A percentile compares a stretch with the other conserved stretches of the same genome.
phyloP scores from a whole-genome alignment of 2,797 vertebrate species.

The Myiotriccus ornatus region DNA sequence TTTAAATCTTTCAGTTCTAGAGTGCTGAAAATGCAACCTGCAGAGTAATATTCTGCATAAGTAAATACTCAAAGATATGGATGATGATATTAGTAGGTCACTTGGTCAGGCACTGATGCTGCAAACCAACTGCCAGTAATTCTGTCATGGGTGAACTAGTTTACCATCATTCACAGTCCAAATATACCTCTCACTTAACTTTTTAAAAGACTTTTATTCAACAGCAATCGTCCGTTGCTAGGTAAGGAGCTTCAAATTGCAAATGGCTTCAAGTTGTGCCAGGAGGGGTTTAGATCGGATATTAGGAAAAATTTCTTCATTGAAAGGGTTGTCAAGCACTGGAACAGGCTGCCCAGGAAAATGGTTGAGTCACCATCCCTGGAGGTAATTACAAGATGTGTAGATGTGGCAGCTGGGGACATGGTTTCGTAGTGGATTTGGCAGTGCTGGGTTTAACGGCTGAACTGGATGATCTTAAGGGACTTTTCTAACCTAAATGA shows the following conservation, averaged over 20 bases:
- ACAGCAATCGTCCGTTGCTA: neutral
- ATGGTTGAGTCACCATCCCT: neutral
- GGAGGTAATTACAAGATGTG: neutral
- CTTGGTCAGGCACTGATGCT: neutral
- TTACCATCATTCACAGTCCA: neutral
- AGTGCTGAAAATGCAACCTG: neutral
- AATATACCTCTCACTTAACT: neutral
- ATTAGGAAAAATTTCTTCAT: neutral
- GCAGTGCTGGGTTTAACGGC: neutral
- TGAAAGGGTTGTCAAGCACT: neutral
- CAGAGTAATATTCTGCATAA: neutral
- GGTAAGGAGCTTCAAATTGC: neutral
- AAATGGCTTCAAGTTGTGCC: neutral
- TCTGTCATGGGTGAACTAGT: neutral
- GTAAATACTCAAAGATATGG: neutral
- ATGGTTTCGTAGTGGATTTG: neutral
- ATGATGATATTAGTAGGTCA: neutral
- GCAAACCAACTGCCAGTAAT: neutral
- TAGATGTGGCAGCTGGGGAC: neutral
- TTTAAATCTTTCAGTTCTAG: neutral
- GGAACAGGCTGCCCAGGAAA: neutral
- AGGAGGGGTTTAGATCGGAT: neutral
- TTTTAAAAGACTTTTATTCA: neutral
- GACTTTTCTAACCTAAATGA: neutral
- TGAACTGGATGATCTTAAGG: neutral